Percentiles rank a stretch among this genome's conserved stretches.
Conservation (phyloP, 1,140 invertebrate species). For the Brachionus asplanchnoidis region DNA sequence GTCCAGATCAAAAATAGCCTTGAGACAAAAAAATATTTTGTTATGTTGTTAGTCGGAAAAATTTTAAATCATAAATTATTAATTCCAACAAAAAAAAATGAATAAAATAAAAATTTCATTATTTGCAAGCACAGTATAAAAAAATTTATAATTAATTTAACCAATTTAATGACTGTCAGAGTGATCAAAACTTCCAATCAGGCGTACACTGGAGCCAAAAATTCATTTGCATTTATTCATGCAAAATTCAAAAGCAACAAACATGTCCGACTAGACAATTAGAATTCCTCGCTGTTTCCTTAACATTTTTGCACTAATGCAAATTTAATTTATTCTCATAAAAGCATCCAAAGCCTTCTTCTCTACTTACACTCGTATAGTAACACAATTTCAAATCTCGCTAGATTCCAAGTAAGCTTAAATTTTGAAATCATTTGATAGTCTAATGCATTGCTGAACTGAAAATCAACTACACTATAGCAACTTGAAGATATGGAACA, state of each 20-base stretch:
- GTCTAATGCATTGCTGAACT: neutral
- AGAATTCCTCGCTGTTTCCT: neutral
- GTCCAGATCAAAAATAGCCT: neutral
- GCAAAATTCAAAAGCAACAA: neutral
- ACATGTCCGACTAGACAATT: neutral
- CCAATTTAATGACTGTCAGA: neutral
- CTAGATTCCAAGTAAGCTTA: constrained; percentile 11
- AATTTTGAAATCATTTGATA: constrained; percentile 36
- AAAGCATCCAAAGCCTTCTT: neutral
- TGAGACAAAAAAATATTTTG: neutral
- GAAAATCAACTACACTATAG: constrained; percentile 12
- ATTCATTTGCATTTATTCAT: neutral
- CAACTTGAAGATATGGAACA: constrained; percentile 15
- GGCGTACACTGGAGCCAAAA: neutral
- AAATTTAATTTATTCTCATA: neutral
- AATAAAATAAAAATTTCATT: neutral
- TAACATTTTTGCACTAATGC: neutral
- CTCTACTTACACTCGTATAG: neutral
- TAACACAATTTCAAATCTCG: constrained; percentile 3
- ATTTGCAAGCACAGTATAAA: neutral
- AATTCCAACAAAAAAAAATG: neutral
- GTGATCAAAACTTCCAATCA: neutral
- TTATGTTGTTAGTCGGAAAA: neutral
- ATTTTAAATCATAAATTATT: neutral
- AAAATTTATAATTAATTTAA: neutral